A percentile compares a stretch with the other conserved stretches of the same genome.
Evolutionary conservation across 2,113 vertebrate species (phyloP).

Genomic region (Daboia siamensis): DNA sequence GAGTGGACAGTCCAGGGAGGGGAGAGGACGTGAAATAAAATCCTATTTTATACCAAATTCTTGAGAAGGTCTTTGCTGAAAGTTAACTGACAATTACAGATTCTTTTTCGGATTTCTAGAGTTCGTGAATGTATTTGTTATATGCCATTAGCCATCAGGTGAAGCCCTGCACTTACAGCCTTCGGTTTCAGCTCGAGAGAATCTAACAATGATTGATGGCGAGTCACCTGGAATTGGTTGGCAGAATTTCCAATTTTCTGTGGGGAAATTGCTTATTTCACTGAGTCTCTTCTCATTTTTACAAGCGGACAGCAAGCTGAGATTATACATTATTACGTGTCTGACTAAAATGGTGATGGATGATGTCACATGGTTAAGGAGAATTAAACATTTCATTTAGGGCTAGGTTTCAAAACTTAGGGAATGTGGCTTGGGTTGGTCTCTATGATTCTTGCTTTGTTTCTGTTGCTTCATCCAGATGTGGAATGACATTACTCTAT

Average conservation of each 20-base stretch:
- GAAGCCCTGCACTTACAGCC: constrained; percentile 76
- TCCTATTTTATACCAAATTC: constrained; percentile 67
- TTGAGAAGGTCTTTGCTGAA: constrained; percentile 65
- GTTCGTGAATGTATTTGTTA: constrained; percentile 78
- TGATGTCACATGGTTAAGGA: constrained; percentile 75
- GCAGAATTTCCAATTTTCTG: constrained; percentile 87
- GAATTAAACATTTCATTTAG: constrained; percentile 79
- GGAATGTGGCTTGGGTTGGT: constrained; percentile 47
- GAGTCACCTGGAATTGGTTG: constrained; percentile 81
- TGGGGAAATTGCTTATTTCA: constrained; percentile 87
- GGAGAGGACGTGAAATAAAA: constrained; percentile 34
- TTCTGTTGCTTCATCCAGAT: constrained; percentile 36
- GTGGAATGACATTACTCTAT: constrained; percentile 29
- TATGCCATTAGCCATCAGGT: constrained; percentile 82
- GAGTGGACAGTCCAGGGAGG: neutral
- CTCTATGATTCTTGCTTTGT: constrained; percentile 25
- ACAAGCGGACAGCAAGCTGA: constrained; percentile 80
- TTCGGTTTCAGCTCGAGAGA: constrained; percentile 76
- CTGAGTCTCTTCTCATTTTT: constrained; percentile 83
- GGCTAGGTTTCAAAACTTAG: constrained; percentile 59
- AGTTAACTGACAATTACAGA: constrained; percentile 77
- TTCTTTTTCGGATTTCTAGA: constrained; percentile 68
- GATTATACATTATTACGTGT: constrained; percentile 85
- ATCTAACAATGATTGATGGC: constrained; percentile 85
- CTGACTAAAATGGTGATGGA: constrained; percentile 84